Base-by-base conservation (phyloP, 2,888 invertebrate species). In the Coleophora flavipennella region DNA sequence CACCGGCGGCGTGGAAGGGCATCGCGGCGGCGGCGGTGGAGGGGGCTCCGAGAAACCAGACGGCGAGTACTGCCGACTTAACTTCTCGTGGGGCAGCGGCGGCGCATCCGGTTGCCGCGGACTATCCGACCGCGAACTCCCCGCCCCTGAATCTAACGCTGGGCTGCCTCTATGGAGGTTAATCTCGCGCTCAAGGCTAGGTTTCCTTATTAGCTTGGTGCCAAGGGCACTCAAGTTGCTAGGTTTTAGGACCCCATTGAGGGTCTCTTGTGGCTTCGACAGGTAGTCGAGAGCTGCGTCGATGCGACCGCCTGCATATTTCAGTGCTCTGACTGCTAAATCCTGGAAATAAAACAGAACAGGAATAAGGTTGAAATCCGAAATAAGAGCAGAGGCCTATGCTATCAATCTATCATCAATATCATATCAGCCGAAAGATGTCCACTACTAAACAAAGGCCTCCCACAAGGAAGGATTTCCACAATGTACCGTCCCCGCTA, bases 81-180 rank as follows among this genome's bases (percentile, higher is more conserved):
- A 81, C 48, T 83, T 83, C 52, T 83, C 84, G 54, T 91, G 91
- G 34, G 90, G 88, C 60, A 92, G 88, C 20, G 76, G 74, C 32
- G 77, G 76, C 35, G 70, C 73, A 50, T 90, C 90, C 9, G 88
- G 75, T 50, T 91, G 86, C 49, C 95, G 90, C 11, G 95, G 95
- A 68, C 94, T 95, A 66, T 96, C 96, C 6, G 96, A 96, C 39
- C 95, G 87, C 33, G 94, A 94, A 63, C 94, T 94, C 36, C 94
- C 94, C 10, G 94, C 94, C 12, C 94, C 95, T 39, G 93, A 94
- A 65, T 95, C 95, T 44, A 95, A 80, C 13, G 94, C 94, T 8
- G 96, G 95, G 67, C 95, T 95, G 37, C 93, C 92, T 45, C 94
- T 88, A 53, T 92, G 90, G 13, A 91, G 75, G 49, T 88, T 90